Evolutionary conservation across 2,113 vertebrate species (phyloP).

Genomic region (Nibea coibor): DNA sequence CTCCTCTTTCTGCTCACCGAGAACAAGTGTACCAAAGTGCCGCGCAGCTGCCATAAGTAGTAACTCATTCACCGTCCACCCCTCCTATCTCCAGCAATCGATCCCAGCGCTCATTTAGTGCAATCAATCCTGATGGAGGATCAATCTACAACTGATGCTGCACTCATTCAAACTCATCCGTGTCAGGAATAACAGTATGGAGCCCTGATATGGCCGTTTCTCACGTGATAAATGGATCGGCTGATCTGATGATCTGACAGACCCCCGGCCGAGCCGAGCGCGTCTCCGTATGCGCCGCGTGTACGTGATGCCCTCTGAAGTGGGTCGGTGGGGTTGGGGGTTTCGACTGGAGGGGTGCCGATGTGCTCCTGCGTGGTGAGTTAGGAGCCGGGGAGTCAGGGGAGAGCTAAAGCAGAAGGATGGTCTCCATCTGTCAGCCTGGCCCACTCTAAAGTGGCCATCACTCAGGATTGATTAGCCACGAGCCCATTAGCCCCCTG

Average conservation of each 20-base stretch:
- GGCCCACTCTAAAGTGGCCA: slow-evolving; percentile 77
- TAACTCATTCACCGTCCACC: slow-evolving; percentile 45
- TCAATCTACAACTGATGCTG: slow-evolving; percentile 76
- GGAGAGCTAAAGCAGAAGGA: slow-evolving; percentile 75
- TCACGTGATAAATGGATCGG: slow-evolving; percentile 36
- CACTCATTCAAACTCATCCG: slow-evolving; percentile 59
- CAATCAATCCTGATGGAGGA: slow-evolving; percentile 73
- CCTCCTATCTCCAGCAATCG: slow-evolving; percentile 38
- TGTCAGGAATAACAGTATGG: slow-evolving; percentile 55
- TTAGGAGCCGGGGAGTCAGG: slow-evolving; percentile 57
- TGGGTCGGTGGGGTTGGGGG: background rate
- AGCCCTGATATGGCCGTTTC: slow-evolving; percentile 31
- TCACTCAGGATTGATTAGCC: slow-evolving; percentile 82
- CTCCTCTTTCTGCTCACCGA: slow-evolving; percentile 20
- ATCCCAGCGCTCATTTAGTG: slow-evolving; percentile 73
- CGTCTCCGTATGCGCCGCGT: slow-evolving; percentile 11
- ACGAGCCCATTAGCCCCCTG: slow-evolving; percentile 78
- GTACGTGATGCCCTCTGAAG: slow-evolving; percentile 19
- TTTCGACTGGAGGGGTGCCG: slow-evolving; percentile 24
- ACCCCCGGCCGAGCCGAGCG: background rate
- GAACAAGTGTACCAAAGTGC: slow-evolving; percentile 41
- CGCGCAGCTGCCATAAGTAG: slow-evolving; percentile 26
- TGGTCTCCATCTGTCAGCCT: slow-evolving; percentile 78
- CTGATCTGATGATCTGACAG: slow-evolving; percentile 33
- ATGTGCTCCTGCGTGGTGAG: slow-evolving; percentile 46